phyloP scores from a whole-genome alignment of 2,888 invertebrate genomes.

The Automeris io region DNA sequence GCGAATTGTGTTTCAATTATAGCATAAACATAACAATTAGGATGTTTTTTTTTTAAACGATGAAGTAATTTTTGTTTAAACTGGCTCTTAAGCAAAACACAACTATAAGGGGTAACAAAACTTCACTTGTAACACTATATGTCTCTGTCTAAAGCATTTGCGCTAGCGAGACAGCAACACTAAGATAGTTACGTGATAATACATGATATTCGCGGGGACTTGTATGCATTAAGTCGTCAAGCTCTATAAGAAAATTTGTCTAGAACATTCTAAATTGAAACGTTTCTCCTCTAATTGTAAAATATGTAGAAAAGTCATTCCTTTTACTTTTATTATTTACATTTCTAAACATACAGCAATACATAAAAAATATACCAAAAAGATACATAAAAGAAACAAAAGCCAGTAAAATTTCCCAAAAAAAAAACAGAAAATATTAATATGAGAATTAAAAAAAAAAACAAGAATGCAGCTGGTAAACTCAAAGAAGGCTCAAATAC shows the following conservation, averaged over 20 bases:
- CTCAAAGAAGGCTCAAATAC: too few relatives aligned
- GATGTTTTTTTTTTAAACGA: not conserved
- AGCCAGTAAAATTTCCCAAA: too few relatives aligned
- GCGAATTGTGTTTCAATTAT: too few relatives aligned
- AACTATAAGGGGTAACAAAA: slow-evolving; percentile 19
- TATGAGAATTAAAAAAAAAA: too few relatives aligned
- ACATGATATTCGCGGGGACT: slow-evolving; percentile 12
- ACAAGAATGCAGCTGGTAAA: too few relatives aligned
- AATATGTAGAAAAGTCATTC: too few relatives aligned
- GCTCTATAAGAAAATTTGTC: slow-evolving; percentile 8
- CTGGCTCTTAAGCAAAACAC: slow-evolving; percentile 4
- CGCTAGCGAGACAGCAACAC: slow-evolving; percentile 11
- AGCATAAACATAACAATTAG: too few relatives aligned
- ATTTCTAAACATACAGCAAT: too few relatives aligned
- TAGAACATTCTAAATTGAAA: slow-evolving; percentile 4
- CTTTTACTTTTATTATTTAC: too few relatives aligned
- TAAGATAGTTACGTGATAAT: slow-evolving; percentile 16
- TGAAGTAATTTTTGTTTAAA: not conserved
- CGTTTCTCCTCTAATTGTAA: not conserved
- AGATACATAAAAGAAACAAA: too few relatives aligned
- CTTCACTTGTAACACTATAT: slow-evolving; percentile 13
- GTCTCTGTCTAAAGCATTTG: slow-evolving; percentile 11
- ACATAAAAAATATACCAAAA: too few relatives aligned
- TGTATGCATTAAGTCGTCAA: slow-evolving; percentile 19
- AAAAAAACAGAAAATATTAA: too few relatives aligned